phyloP scores from a whole-genome alignment of 2,113 vertebrate species.

The Bos taurus region DNA sequence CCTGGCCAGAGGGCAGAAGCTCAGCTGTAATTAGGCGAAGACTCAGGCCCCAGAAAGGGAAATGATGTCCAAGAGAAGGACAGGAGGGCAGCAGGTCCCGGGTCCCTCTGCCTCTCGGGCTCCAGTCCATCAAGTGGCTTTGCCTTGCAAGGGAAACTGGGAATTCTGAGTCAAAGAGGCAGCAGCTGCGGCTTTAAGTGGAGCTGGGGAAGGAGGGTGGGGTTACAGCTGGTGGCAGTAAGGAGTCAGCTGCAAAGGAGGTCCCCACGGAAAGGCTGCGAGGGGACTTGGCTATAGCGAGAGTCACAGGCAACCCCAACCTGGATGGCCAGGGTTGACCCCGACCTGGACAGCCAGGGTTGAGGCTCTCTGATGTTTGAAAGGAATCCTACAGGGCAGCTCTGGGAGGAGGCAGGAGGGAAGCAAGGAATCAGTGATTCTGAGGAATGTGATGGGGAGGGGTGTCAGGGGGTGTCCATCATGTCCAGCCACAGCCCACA shows the following conservation, averaged over 20 bases:
- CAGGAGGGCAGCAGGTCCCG: background rate
- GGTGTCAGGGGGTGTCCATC: too few relatives aligned
- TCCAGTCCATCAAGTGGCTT: background rate
- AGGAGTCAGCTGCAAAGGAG: background rate
- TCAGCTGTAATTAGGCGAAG: background rate
- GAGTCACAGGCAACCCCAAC: background rate
- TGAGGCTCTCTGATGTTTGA: background rate
- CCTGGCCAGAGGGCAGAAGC: background rate
- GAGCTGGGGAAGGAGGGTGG: background rate
- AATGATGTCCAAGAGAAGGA: background rate
- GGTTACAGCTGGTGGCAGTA: too few relatives aligned
- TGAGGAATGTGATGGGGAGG: background rate
- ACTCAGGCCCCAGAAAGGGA: background rate
- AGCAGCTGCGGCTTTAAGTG: background rate
- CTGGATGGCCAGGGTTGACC: background rate
- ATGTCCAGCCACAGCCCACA: background rate
- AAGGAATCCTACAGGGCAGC: background rate
- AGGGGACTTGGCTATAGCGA: background rate
- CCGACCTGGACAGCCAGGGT: background rate
- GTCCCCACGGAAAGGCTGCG: background rate
- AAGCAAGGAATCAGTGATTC: background rate
- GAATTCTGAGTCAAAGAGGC: background rate
- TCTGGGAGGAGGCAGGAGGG: background rate
- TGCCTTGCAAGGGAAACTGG: background rate
- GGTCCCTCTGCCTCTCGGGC: background rate